Evolutionary conservation across 2,113 vertebrate species (phyloP).

Genomic region (Urocolius indicus): DNA sequence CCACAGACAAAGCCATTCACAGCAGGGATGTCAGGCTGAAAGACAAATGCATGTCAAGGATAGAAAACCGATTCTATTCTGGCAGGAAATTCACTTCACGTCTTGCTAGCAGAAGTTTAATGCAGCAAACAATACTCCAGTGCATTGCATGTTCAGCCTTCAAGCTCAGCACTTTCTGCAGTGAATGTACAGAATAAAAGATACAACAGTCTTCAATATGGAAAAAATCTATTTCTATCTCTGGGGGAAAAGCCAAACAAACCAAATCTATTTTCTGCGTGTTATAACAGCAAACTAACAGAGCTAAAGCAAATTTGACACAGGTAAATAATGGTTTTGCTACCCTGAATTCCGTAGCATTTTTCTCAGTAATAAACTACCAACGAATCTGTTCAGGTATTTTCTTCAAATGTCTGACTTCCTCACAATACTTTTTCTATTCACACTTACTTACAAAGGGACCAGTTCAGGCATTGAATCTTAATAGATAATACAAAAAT

Average conservation of each 20-base stretch:
- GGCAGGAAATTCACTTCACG: background rate
- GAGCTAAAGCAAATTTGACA: slow-evolving; percentile 1
- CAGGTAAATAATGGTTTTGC: background rate
- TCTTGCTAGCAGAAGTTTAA: background rate
- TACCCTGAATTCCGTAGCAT: background rate
- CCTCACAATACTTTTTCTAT: background rate
- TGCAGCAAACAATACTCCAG: background rate
- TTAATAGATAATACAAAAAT: background rate
- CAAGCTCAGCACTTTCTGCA: background rate
- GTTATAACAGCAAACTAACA: background rate
- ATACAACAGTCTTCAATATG: background rate
- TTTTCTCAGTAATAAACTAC: background rate
- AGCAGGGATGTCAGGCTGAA: background rate
- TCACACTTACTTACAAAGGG: background rate
- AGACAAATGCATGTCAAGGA: slow-evolving; percentile 14
- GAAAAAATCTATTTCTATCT: background rate
- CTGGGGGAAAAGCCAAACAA: background rate
- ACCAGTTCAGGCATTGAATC: background rate
- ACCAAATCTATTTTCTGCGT: background rate
- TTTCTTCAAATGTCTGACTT: background rate
- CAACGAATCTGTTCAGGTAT: background rate
- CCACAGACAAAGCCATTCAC: slow-evolving; percentile 70
- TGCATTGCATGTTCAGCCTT: background rate
- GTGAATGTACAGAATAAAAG: background rate
- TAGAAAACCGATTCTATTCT: background rate